phyloP scores from a whole-genome alignment of 2,113 vertebrate genomes.

The Platanista minor region DNA sequence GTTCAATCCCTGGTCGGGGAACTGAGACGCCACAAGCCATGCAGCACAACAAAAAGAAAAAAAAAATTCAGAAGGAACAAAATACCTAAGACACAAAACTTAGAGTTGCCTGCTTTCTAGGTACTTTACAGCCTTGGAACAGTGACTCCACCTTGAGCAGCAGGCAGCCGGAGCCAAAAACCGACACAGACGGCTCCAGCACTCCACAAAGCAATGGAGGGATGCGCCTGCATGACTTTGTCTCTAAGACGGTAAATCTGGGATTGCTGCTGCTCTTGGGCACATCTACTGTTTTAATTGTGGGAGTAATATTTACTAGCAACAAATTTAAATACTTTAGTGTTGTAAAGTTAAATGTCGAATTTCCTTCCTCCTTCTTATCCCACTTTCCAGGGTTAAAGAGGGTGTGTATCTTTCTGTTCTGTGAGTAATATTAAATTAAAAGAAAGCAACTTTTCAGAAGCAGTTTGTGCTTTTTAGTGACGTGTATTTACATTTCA shows the following conservation, averaged over 20 bases:
- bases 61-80: constrained; percentile 21
- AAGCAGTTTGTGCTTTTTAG: background rate
- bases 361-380: background rate
- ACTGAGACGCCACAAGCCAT: background rate
- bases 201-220: constrained; percentile 87
- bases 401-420: background rate
- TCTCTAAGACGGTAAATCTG: constrained; percentile 92
- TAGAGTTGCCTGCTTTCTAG: constrained; percentile 75
- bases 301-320: background rate
- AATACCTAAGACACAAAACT: background rate
- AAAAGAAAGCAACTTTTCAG: constrained; percentile 5
- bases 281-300: background rate
- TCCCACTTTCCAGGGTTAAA: background rate
- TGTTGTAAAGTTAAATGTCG: background rate
- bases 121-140: constrained; percentile 87
- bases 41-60: background rate
- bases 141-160: constrained; percentile 85
- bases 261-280: background rate
- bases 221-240: constrained; percentile 92
- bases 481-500: background rate
- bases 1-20: background rate
- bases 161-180: constrained; percentile 79
- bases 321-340: background rate
- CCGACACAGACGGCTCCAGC: constrained; percentile 72
- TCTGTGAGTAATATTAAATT: background rate